Percentiles rank a stretch among this genome's conserved stretches.
Conservation (phyloP, 2,888 invertebrate genomes). For the Apeira syringaria region DNA sequence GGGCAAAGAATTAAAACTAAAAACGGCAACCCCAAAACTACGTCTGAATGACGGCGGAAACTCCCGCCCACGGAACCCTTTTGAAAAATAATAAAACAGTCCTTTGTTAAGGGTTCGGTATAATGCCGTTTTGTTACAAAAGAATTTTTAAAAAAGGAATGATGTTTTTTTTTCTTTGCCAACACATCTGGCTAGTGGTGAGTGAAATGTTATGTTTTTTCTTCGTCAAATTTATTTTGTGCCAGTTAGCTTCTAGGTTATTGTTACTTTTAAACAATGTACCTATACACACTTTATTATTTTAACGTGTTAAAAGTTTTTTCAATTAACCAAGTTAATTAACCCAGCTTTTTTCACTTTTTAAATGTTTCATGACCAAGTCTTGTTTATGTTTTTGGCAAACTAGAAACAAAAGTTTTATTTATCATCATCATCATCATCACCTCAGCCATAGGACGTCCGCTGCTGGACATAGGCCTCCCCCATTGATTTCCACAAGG, state of each 20-base stretch:
- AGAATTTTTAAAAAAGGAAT: conserved; percentile 28
- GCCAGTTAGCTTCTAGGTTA: neutral
- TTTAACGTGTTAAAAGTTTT: no score
- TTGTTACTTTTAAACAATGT: neutral
- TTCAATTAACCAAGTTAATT: no score
- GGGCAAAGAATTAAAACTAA: conserved; percentile 27
- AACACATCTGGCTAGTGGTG: conserved; percentile 34
- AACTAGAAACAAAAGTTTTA: no score
- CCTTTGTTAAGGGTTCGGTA: conserved; percentile 33
- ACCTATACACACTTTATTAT: no score
- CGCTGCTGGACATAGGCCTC: no score
- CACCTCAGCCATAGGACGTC: no score
- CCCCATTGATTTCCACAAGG: no score
- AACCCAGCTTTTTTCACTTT: no score
- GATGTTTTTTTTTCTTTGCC: conserved; percentile 24
- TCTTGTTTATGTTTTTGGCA: no score
- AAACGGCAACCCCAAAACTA: conserved; percentile 34
- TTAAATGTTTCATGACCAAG: no score
- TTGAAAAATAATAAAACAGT: conserved; percentile 54
- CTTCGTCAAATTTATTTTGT: neutral
- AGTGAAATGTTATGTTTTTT: conserved; percentile 7
- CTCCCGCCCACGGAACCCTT: conserved; percentile 52
- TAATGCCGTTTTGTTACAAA: conserved; percentile 37
- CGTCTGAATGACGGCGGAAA: conserved; percentile 39
- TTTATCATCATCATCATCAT: no score